phyloP scores from a whole-genome alignment of 2,797 vertebrate species.

The Nyctalus aviator region DNA sequence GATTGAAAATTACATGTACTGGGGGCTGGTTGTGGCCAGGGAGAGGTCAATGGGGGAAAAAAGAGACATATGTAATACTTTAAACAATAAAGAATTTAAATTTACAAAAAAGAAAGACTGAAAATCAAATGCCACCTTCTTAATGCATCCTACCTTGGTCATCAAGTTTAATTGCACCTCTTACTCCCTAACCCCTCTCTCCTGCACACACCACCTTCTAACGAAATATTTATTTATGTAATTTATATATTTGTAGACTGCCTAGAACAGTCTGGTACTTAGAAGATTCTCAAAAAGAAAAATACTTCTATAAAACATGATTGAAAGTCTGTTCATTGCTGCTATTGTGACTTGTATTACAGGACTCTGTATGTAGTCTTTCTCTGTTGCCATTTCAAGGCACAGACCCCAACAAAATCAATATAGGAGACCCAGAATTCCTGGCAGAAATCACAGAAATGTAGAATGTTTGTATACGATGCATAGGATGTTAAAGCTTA shows the following conservation, averaged over 20 bases:
- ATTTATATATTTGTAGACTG: not conserved
- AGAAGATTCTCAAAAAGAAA: conserved; percentile 5
- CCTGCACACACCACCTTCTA: not conserved
- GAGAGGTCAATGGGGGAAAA: too few species aligned
- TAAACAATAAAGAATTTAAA: too few species aligned
- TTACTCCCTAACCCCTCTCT: not conserved
- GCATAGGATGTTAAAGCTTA: not conserved
- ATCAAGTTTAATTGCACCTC: not conserved
- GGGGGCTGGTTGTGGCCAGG: too few species aligned
- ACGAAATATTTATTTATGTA: not conserved
- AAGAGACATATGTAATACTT: too few species aligned
- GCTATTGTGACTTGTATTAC: not conserved
- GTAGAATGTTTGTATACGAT: not conserved
- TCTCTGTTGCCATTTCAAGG: conserved; percentile 1
- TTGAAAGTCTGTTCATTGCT: not conserved
- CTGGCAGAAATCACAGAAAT: not conserved
- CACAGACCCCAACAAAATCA: not conserved
- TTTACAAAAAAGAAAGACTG: too few species aligned
- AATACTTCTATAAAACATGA: not conserved
- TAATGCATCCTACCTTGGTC: not conserved
- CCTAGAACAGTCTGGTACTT: not conserved
- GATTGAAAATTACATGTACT: not conserved
- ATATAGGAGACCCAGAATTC: not conserved
- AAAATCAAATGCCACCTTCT: conserved; percentile 27
- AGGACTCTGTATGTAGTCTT: not conserved